Evolutionary conservation across 1,140 invertebrate species (phyloP), one percentile per base, ranked within the genome.

Genomic region (Arctopsyche grandis): DNA sequence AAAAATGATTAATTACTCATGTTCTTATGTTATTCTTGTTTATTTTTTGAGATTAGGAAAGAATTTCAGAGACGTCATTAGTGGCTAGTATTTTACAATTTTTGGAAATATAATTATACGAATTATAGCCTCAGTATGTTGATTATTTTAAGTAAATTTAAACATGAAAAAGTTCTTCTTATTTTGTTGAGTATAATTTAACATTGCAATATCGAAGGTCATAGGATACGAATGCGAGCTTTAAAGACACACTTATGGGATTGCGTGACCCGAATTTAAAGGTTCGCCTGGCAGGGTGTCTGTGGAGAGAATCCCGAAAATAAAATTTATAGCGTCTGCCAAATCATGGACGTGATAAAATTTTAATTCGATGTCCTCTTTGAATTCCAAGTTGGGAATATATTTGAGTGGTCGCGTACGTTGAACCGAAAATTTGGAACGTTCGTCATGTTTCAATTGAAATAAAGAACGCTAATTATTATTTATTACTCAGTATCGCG

Each of bases 241-340:
- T 16, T 60, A 19, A 60, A 19, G 21, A 16, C 16, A 21, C 21
- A 60, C 14, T 38, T 38, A 38, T 9, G 7, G 56, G 9, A n/a
- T n/a, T 29, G 73, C 73, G 73, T 75, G 73, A 75, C 44, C 44
- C 21, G 73, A 44, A 75, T 75, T 38, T 48, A 60, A 60, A 60
- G 56, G 56, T 19, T 21, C 16, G 1, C 21, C 56, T 16, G 1
- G 56, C 21, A 52, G 48, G 12, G 48, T n/a, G 16, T 52, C 29
- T 38, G 29, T 38, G 29, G 29, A 38, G 29, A 38, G 29, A 38
- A 38, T 52, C 56, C 7, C 56, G 5, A 21, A 60, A 60, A 19
- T 19, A 0, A 9, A 21, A 9, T 60, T 60, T 21, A 19, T 60
- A 19, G 16, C 56, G 21, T 19, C 48, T 19, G 48, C 16, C 48